Evolutionary conservation across 2,888 invertebrate species (phyloP), one percentile per base, ranked within the genome.

Genomic region (Octonoba sinensis): DNA sequence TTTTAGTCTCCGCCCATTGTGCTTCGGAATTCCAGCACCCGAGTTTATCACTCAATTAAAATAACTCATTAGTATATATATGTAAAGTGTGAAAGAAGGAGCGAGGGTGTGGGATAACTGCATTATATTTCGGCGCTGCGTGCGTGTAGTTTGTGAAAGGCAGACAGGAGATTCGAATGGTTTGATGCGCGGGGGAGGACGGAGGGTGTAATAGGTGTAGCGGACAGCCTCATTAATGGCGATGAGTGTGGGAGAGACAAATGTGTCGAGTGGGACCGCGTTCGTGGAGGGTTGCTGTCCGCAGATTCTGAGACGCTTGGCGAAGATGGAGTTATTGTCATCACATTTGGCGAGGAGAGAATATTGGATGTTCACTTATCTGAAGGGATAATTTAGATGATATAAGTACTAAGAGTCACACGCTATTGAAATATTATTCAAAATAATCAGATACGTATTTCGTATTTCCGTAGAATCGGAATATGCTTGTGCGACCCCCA

Each of bases 21-120:
- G 73, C 73, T 24, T 49, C 56, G 78, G 60, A 72, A 79, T 78
- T 78, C 51, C 46, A 67, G 24, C 59, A 16, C 27, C 20, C 69
- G 62, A 73, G 79, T 81, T 81, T 81, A 81, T 81, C 73, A 66
- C 67, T 81, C 79, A 81, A 81, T 81, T 81, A 81, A 81, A 81
- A 81, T 81, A 81, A 81, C 79, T 81, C 79, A 81, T 81, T 81
- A 81, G 79, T 81, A 81, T 81, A 81, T 72, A 73, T 73, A 81
- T 59, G 67, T 36, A 54, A 36, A 47, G 24, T 24, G 44, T 15
- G 18, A 24, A 3, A 57, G n/a, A 20, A 24, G 47, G 44, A 24
- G 44, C 18, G 47, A 18, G 11, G 66, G 72, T 44, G 24, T 59
- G 72, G 72, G 72, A 65, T 73, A 81, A 81, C 73, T 64, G 72